Evolutionary conservation across 1,140 invertebrate genomes (phyloP).

Genomic region (Caenorhabditis remanei): DNA sequence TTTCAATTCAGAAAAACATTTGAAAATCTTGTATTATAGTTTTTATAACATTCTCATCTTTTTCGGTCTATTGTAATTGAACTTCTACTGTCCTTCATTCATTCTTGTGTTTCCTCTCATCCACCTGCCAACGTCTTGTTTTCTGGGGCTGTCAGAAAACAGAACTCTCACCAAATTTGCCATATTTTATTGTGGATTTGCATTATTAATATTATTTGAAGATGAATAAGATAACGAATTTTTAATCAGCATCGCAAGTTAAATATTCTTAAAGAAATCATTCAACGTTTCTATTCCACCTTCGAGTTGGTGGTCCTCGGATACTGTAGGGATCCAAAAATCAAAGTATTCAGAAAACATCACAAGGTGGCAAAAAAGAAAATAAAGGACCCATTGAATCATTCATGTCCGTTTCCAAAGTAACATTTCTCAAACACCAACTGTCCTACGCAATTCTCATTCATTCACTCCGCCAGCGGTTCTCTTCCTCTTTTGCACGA

Average conservation of each 20-base stretch:
- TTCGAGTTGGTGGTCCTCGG: background rate
- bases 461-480: background rate
- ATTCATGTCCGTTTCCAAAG: constrained; percentile 16
- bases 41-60: background rate
- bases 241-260: background rate
- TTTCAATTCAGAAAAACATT: constrained; percentile 26
- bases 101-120: constrained; percentile 5
- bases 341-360: constrained; percentile 34
- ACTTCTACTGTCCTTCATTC: constrained; percentile 24
- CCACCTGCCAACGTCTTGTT: constrained; percentile 24
- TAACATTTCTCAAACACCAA: constrained; percentile 28
- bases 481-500: background rate
- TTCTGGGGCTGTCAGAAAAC: constrained; percentile 1
- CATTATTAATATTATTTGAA: constrained; percentile 54
- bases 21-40: background rate
- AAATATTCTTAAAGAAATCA: background rate
- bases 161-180: background rate
- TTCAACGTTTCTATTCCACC: no score
- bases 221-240: constrained; percentile 45
- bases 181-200: constrained; percentile 59
- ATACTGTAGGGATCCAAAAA: constrained; percentile 22
- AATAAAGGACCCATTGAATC: background rate
- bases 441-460: constrained; percentile 18
- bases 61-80: background rate
- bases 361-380: constrained; percentile 16